Conservation (phyloP, 2,888 invertebrate species). For the Mythimna ferrago region DNA sequence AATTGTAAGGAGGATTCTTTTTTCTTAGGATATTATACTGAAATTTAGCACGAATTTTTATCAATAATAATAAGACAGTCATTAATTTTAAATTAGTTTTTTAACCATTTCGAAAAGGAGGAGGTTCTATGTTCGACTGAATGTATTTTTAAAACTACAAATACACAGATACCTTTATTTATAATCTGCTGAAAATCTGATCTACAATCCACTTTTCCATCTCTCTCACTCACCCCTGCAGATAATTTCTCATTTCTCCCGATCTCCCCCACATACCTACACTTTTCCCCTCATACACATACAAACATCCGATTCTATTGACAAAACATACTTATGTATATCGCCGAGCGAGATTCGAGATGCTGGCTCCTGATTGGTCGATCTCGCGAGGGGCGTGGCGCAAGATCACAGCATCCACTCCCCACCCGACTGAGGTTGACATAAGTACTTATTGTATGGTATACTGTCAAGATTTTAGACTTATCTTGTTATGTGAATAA, state of each 20-base stretch:
- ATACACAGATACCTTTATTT: too few relatives aligned
- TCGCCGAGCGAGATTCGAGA: conserved; percentile 67
- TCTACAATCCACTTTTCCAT: not conserved
- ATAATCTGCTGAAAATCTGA: not conserved
- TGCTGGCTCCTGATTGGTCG: conserved; percentile 72
- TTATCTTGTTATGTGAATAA: conserved; percentile 16
- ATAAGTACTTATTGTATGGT: conserved; percentile 28
- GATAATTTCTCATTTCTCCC: not conserved
- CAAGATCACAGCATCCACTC: conserved; percentile 81
- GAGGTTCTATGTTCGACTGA: too few relatives aligned
- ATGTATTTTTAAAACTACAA: too few relatives aligned
- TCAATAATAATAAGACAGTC: too few relatives aligned
- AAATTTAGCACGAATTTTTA: too few relatives aligned
- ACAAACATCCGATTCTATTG: conserved; percentile 38
- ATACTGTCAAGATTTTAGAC: conserved; percentile 25
- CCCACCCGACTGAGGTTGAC: conserved; percentile 50
- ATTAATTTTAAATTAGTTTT: too few relatives aligned
- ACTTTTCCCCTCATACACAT: conserved; percentile 41
- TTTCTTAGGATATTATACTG: too few relatives aligned
- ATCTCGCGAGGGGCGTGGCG: conserved; percentile 73
- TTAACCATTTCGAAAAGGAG: too few relatives aligned
- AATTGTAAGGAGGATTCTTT: too few relatives aligned
- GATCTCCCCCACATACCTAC: conserved; percentile 17
- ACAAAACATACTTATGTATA: conserved; percentile 46
- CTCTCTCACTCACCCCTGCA: conserved; percentile 5